Conservation (phyloP, 1,140 invertebrate genomes). For the Drosophila kurseongensis region DNA sequence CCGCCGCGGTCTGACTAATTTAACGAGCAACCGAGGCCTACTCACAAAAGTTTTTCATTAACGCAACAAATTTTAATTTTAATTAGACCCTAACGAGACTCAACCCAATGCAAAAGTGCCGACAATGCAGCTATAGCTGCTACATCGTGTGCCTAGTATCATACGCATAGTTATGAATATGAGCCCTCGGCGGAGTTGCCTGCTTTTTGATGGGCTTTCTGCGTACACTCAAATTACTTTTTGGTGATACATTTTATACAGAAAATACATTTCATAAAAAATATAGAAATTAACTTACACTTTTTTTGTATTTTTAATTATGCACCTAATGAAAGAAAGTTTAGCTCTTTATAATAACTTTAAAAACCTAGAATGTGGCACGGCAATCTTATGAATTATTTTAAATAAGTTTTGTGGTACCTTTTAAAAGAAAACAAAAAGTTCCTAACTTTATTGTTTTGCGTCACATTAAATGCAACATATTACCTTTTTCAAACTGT, state of each 20-base stretch:
- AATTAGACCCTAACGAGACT: constrained; percentile 76
- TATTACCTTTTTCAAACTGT: too few relatives aligned
- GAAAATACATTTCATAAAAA: neutral
- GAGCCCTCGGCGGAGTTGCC: constrained; percentile 19
- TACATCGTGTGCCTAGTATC: constrained; percentile 3
- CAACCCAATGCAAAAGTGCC: constrained; percentile 16
- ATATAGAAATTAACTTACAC: neutral
- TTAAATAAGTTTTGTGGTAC: too few relatives aligned
- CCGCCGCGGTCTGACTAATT: constrained; percentile 47
- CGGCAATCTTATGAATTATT: too few relatives aligned
- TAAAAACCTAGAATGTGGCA: too few relatives aligned
- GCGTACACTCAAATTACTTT: neutral
- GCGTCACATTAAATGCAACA: too few relatives aligned
- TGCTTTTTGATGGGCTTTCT: constrained; percentile 22
- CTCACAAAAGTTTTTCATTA: constrained; percentile 72
- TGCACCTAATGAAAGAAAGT: too few relatives aligned
- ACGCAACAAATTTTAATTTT: constrained; percentile 79
- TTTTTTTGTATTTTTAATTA: too few relatives aligned
- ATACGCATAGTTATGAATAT: constrained; percentile 22
- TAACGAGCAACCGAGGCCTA: constrained; percentile 55
- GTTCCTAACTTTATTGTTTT: too few relatives aligned
- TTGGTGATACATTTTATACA: neutral
- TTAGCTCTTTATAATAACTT: too few relatives aligned
- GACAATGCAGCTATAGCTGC: constrained; percentile 20
- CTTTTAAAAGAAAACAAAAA: too few relatives aligned